Base-by-base conservation (phyloP, 2,797 vertebrate genomes). In the Oryzias dopingdopingensis region DNA sequence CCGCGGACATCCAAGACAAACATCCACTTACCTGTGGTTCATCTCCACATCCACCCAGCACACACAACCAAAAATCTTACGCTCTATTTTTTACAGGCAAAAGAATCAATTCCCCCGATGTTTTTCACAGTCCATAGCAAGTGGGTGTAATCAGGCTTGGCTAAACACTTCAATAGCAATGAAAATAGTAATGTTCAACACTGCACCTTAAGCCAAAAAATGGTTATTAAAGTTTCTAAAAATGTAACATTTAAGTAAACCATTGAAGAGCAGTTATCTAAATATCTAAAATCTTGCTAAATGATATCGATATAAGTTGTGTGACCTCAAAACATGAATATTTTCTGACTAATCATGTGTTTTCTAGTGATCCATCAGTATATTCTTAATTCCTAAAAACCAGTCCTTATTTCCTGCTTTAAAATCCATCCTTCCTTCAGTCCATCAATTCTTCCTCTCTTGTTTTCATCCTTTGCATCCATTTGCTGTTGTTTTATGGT, bases 21-120 rank as follows among this genome's bases (percentile, higher is more conserved):
- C 80, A 70, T 64, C 67, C 62, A 63, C 74, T 88, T 76, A 77
- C 81, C 80, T 80, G 78, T 43, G 69, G 76, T 71, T 84, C 54
- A 53, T 70, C 72, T 80, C 82, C 70, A 79, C 64, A 68, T 74
- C 68, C 52, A 56, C 53, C 58, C 55, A 14, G 66, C 49, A 54
- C 68, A 65, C 40, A 45, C 79, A 83, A 82, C 65, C 67, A 60
- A 59, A 74, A 70, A 68, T 79, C 59, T 67, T 46, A 70, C 53
- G 64, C 80, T 84, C 73, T 69, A 76, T 51, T 88, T 79, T 84
- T 67, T 71, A 70, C 67, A 69, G 75, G 52, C 67, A 60, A 81
- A 82, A 83, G 82, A 83, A 77, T 75, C 74, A 63, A 71, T n/a
- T 7, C 24, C 24, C 45, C 18, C 41, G 16, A 71, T 67, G 58